phyloP scores from a whole-genome alignment of 2,888 invertebrate genomes.

The Eutolmus rufibarbis region DNA sequence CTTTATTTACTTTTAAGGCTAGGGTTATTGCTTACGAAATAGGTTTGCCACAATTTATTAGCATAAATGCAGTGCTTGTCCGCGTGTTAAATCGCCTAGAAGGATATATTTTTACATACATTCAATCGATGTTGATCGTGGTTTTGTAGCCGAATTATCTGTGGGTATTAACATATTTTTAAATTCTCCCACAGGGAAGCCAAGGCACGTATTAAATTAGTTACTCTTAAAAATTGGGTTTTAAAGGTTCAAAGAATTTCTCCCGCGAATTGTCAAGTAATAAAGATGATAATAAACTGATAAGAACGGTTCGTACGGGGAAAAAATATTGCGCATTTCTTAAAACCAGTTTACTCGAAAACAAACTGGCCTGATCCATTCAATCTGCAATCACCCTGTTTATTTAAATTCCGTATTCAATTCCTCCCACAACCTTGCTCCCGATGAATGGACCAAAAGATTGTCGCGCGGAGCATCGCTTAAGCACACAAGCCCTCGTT shows the following conservation, averaged over 20 bases:
- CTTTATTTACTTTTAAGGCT: too few species aligned
- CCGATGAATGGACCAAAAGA: neutral
- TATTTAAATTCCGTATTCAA: neutral
- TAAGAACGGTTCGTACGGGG: neutral
- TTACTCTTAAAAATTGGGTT: neutral
- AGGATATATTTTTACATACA: too few species aligned
- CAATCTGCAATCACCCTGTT: neutral
- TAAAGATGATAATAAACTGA: neutral
- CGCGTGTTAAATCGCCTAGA: too few species aligned
- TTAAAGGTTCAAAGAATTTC: neutral
- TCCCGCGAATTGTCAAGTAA: neutral
- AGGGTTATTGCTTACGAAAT: too few species aligned
- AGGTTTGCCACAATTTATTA: too few species aligned
- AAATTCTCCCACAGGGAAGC: neutral
- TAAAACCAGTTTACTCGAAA: neutral
- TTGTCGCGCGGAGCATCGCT: neutral
- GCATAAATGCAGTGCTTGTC: too few species aligned
- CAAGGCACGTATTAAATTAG: neutral
- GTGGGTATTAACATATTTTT: neutral
- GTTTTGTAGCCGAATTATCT: too few species aligned
- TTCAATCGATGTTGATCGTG: too few species aligned
- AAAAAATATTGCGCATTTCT: neutral
- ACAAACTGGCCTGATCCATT: neutral
- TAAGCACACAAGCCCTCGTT: neutral
- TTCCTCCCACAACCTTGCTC: neutral